phyloP scores from a whole-genome alignment of 2,888 invertebrate genomes.

The Pantelozetes paolii region DNA sequence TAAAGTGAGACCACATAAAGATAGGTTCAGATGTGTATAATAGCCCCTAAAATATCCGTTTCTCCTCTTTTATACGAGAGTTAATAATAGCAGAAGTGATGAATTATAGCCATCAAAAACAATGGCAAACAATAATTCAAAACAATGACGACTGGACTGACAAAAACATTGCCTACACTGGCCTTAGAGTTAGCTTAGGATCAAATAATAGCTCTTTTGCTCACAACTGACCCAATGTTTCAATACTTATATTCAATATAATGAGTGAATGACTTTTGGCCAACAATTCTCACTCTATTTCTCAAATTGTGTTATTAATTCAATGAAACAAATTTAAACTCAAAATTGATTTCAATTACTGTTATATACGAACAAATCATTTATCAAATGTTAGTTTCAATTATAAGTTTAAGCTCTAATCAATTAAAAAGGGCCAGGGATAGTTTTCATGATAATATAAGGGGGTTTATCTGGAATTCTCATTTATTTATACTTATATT shows the following conservation, averaged over 20 bases:
- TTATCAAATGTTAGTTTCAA: too few species aligned
- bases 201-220: neutral
- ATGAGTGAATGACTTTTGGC: neutral
- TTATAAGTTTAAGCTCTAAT: too few species aligned
- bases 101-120: constrained; percentile 33
- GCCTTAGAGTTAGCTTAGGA: too few species aligned
- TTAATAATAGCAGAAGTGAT: constrained; percentile 33
- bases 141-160: constrained; percentile 30
- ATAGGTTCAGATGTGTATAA: constrained; percentile 26
- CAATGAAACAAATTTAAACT: neutral
- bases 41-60: constrained; percentile 27
- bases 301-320: too few species aligned
- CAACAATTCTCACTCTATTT: too few species aligned
- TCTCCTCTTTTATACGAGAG: constrained; percentile 1
- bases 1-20: constrained; percentile 26
- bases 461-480: too few species aligned
- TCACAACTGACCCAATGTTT: neutral
- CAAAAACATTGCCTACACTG: constrained; percentile 23
- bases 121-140: constrained; percentile 34
- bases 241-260: neutral
- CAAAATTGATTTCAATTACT: neutral
- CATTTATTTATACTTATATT: too few species aligned
- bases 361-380: too few species aligned
- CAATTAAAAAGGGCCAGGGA: too few species aligned
- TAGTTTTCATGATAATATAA: too few species aligned